phyloP scores from a whole-genome alignment of 2,797 vertebrate species.

The Arrhamphus sclerolepis region DNA sequence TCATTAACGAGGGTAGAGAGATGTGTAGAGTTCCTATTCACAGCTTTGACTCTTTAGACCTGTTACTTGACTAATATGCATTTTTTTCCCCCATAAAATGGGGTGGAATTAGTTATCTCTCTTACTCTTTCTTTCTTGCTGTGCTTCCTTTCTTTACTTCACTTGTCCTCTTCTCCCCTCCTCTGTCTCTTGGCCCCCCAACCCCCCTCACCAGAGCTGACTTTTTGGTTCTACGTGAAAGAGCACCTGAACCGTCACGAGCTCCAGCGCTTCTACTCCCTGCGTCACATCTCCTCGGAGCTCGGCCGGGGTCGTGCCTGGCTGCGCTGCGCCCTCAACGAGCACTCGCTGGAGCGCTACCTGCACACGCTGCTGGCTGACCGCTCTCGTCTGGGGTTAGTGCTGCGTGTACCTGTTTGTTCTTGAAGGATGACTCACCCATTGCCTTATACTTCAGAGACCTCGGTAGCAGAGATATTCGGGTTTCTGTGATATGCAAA shows the following conservation, averaged over 20 bases:
- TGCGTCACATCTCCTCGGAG: conserved; percentile 88
- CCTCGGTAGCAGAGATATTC: too few relatives aligned
- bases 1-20: too few relatives aligned
- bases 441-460: neutral
- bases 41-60: too few relatives aligned
- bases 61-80: conserved; percentile 26
- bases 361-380: conserved; percentile 92
- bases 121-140: too few relatives aligned
- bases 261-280: conserved; percentile 92
- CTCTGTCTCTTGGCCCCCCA: too few relatives aligned
- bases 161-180: neutral
- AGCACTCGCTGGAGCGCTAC: conserved; percentile 95
- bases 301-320: conserved; percentile 92
- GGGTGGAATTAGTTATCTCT: conserved; percentile 1
- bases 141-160: neutral
- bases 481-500: neutral
- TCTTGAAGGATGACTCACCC: neutral
- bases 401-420: neutral
- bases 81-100: conserved; percentile 7
- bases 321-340: conserved; percentile 96
- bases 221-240: conserved; percentile 96
- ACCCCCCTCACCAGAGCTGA: conserved; percentile 67
- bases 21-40: too few relatives aligned
- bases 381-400: conserved; percentile 86
- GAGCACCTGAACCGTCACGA: conserved; percentile 95